A percentile compares a stretch with the other conserved stretches of the same genome.
These are phyloP conservation scores for Diarsia rubi DNA, from an alignment of 2,888 invertebrate genomes.

Conservation along the genomic window DNA sequence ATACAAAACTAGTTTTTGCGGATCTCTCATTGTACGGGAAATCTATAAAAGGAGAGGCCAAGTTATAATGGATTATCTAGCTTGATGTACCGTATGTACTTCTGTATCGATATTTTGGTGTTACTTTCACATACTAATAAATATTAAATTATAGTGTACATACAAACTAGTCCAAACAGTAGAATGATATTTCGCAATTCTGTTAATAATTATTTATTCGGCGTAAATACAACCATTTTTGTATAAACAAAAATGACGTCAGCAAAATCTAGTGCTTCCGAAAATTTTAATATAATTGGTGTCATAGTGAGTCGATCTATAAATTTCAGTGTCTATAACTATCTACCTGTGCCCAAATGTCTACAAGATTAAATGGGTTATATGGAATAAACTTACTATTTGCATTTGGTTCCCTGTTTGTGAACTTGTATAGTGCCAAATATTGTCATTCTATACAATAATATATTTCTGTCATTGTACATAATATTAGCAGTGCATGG, in stretches of 20 bases:
- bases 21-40: too few relatives aligned
- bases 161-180: constrained; percentile 26
- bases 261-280: constrained; percentile 70
- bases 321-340: constrained; percentile 7
- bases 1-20: too few relatives aligned
- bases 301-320: constrained; percentile 20
- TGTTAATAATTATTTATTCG: constrained; percentile 18
- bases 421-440: constrained; percentile 77
- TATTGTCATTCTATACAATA: constrained; percentile 65
- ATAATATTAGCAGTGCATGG: constrained; percentile 23
- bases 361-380: constrained; percentile 18
- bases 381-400: constrained; percentile 4
- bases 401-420: constrained; percentile 23
- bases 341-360: constrained; percentile 10
- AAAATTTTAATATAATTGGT: constrained; percentile 41
- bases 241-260: constrained; percentile 43
- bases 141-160: constrained; percentile 21
- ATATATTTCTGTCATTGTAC: constrained; percentile 64
- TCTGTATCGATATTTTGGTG: constrained; percentile 27
- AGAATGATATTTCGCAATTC: constrained; percentile 20
- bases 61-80: too few relatives aligned
- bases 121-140: constrained; percentile 30
- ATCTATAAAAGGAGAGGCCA: too few relatives aligned
- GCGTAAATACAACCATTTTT: constrained; percentile 45
- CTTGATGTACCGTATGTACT: not conserved